Evolutionary conservation across 2,888 invertebrate species (phyloP), one percentile per base, ranked within the genome.

Genomic region (Amphipyra berbera): DNA sequence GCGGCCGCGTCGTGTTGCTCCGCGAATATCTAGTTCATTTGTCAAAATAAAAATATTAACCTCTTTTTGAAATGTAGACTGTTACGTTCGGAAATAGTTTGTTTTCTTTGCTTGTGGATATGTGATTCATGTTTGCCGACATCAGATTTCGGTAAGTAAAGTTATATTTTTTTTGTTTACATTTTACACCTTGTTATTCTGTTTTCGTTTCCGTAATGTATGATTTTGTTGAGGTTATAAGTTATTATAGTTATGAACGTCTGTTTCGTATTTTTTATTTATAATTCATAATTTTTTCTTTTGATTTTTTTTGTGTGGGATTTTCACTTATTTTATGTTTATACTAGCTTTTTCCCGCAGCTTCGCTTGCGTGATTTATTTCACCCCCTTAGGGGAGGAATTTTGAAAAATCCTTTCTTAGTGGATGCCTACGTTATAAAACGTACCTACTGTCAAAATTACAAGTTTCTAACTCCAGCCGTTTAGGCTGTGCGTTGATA

Each of bases 21-120:
- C 44, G 47, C 40, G 46, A 12, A 15, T 52, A n/a, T 13, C 27
- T 41, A 6, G 33, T 47, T 48, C n/a, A 9, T 38, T 58, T 67
- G 15, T 21, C 47, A 67, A 55, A 71, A 62, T 70, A 67, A 66
- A 50, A 66, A 58, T 54, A 62, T 42, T 55, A 61, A 37, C 47
- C 37, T 50, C 44, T 42, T 40, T 50, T 46, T 21, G 12, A 6
- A 13, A 30, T 58, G 15, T 27, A 40, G 60, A 56, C 8, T 13
- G 40, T 10, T 37, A 9, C 4, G 41, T 50, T 9, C 3, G 13
- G 10, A 21, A 59, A 52, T 41, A 54, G 41, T 7, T 27, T 27
- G 38, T 7, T 13, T 21, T 50, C 8, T 0, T n/a, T 15, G 35
- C 21, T 44, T 4, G 27, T 45, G 6, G 58, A 37, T 35, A 58